Evolutionary conservation across 2,888 invertebrate genomes (phyloP), one percentile per base, ranked within the genome.

Genomic region (Herminia tarsipennalis): DNA sequence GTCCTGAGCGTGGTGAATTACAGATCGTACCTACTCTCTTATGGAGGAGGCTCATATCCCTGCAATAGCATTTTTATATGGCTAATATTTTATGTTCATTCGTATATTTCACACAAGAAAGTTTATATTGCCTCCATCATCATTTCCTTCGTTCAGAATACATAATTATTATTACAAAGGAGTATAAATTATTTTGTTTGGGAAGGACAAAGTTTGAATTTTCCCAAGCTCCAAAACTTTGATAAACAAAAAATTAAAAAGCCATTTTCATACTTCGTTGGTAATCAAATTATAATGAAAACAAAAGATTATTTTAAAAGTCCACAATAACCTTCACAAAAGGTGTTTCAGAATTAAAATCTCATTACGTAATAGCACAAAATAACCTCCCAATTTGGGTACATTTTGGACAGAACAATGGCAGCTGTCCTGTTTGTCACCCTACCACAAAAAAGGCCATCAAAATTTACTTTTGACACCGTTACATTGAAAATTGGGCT

Each of bases 301-400:
- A 59, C 49, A 46, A 56, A 56, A 43, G 45, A 20, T 48, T n/a
- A 28, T 32, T 52, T 48, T 50, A 9, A 36, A 52, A 30, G 36
- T 32, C 27, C 39, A 46, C 41, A 48, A 39, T 56, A 58, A 62
- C 56, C 49, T 58, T 60, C 57, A 52, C 40, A 58, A 65, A 67
- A 73, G 67, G 67, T 70, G 69, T 67, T 64, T 46, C 51, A 41
- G 38, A 61, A 76, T 76, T 76, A 74, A 76, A 76, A 64, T 46
- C 56, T 63, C 76, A 71, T 76, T 76, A 73, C 45, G 56, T 64
- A 57, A 57, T 53, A 58, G 58, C 48, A 56, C 53, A 44, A 69
- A 70, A 67, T 69, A 45, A 53, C 67, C 39, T 51, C n/a, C 49
- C 45, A 74, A 73, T 72, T 72, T 64, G 18, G 55, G 56, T 57